phyloP scores from a whole-genome alignment of 2,797 vertebrate genomes.

The Hydrocynus forskahlii region DNA sequence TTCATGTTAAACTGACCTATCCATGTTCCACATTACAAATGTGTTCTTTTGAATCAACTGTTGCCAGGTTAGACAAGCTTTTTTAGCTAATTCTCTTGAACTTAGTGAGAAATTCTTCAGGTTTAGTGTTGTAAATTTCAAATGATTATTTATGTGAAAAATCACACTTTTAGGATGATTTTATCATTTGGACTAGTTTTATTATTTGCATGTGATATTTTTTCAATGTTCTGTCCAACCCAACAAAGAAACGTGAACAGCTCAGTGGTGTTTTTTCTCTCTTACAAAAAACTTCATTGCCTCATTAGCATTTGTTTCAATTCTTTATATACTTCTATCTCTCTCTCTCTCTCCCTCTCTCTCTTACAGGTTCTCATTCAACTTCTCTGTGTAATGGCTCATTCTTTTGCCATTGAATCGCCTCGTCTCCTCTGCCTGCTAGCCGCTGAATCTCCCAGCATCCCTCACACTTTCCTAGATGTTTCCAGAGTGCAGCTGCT shows the following conservation, averaged over 20 bases:
- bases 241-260: background rate
- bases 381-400: constrained; percentile 2
- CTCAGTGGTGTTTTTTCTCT: background rate
- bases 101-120: too few relatives aligned
- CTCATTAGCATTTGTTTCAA: constrained; percentile 17
- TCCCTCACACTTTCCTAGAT: constrained; percentile 36
- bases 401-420: constrained; percentile 37
- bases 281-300: constrained; percentile 7
- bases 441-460: constrained; percentile 32
- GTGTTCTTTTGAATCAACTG: background rate
- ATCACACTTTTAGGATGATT: too few relatives aligned
- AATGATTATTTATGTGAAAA: too few relatives aligned
- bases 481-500: constrained; percentile 30
- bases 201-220: background rate
- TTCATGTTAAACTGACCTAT: background rate
- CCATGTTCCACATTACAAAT: background rate
- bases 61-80: background rate
- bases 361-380: constrained; percentile 36
- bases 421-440: constrained; percentile 29
- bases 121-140: too few relatives aligned
- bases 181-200: too few relatives aligned
- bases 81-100: too few relatives aligned
- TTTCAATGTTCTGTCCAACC: background rate
- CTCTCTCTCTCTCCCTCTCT: constrained; percentile 19
- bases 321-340: constrained; percentile 42